Evolutionary conservation across 2,113 vertebrate genomes (phyloP).

Genomic region (Toxotes jaculatrix): DNA sequence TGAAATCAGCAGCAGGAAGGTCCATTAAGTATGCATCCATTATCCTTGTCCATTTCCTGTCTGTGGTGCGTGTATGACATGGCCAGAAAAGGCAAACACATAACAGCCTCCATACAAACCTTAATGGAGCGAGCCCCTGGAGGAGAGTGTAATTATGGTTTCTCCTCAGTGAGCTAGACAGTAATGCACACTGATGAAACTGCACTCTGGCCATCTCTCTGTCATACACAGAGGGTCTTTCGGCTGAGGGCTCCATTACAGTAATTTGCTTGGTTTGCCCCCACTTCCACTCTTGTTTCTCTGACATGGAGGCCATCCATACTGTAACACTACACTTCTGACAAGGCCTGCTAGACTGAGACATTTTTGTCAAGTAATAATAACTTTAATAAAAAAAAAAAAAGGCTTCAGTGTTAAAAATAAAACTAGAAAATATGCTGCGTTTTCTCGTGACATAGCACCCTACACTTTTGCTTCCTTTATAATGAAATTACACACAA

Average conservation of each 20-base stretch:
- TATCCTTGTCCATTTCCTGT: slow-evolving; percentile 81
- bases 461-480: slow-evolving; percentile 35
- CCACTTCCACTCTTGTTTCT: slow-evolving; percentile 18
- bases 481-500: slow-evolving; percentile 49
- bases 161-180: slow-evolving; percentile 63
- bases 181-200: slow-evolving; percentile 76
- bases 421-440: slow-evolving; percentile 1
- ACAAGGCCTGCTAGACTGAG: slow-evolving; percentile 8
- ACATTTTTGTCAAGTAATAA: slow-evolving; percentile 6
- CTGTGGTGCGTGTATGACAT: slow-evolving; percentile 59
- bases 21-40: slow-evolving; percentile 78
- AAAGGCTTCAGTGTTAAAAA: slow-evolving; percentile 31
- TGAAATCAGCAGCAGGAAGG: slow-evolving; percentile 68
- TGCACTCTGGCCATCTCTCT: slow-evolving; percentile 64
- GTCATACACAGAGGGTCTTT: slow-evolving; percentile 57
- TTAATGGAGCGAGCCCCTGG: slow-evolving; percentile 75
- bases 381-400: slow-evolving; percentile 6
- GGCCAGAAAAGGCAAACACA: slow-evolving; percentile 70
- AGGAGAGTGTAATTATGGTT: slow-evolving; percentile 73
- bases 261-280: slow-evolving; percentile 43
- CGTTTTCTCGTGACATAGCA: slow-evolving; percentile 4
- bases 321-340: slow-evolving; percentile 12
- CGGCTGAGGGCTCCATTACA: slow-evolving; percentile 62
- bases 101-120: slow-evolving; percentile 59
- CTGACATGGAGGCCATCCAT: slow-evolving; percentile 36